Evolutionary conservation across 2,797 vertebrate genomes (phyloP).

Genomic region (Rhinoraja longicauda): DNA sequence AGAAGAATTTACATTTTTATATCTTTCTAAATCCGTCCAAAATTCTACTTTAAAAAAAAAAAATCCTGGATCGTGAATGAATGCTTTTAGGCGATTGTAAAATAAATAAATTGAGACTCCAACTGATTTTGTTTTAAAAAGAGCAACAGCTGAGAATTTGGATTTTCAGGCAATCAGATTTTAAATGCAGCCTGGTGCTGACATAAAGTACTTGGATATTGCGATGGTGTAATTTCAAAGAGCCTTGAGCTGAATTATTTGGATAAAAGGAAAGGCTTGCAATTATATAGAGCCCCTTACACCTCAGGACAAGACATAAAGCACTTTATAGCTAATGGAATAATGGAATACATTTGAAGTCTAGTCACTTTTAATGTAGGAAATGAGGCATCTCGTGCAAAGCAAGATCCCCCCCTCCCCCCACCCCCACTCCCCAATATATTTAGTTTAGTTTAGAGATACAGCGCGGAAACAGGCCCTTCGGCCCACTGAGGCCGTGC

Average conservation of each 20-base stretch:
- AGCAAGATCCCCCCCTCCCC: background rate
- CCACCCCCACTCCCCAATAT: no score
- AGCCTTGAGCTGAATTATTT: background rate
- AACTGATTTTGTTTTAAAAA: background rate
- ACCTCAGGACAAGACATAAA: background rate
- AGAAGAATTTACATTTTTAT: background rate
- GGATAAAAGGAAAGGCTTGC: background rate
- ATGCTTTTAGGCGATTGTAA: background rate
- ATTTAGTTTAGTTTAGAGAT: no score
- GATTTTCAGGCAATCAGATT: background rate
- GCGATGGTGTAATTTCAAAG: background rate
- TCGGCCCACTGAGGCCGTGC: no score
- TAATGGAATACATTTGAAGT: background rate
- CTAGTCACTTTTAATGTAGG: background rate
- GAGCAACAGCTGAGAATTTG: background rate
- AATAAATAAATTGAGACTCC: slow-evolving; percentile 1
- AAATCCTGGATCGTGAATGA: background rate
- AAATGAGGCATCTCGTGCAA: background rate
- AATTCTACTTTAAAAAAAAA: background rate
- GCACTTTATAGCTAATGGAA: background rate
- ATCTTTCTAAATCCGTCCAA: background rate
- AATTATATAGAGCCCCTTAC: background rate
- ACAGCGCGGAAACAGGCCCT: no score
- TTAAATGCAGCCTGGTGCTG: slow-evolving; percentile 10
- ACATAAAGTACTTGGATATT: background rate